Percentiles rank a stretch among this genome's conserved stretches.
Conservation (phyloP, 2,797 vertebrate genomes). For the Anguilla anguilla region DNA sequence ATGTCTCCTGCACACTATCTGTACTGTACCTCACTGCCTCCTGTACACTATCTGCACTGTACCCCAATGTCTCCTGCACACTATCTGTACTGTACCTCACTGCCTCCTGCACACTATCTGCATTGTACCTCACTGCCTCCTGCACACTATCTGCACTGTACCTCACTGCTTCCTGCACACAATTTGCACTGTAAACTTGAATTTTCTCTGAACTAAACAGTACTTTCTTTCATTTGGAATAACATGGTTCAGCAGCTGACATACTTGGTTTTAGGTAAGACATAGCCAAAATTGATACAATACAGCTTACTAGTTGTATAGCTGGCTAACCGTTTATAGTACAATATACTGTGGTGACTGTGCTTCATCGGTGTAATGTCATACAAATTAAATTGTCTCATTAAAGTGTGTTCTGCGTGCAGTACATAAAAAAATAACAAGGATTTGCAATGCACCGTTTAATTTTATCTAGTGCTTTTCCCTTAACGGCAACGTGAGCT, state of each 20-base stretch:
- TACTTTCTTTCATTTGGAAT: background rate
- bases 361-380: background rate
- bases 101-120: background rate
- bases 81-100: background rate
- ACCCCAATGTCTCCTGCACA: too few relatives aligned
- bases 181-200: too few relatives aligned
- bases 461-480: background rate
- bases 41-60: too few relatives aligned
- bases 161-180: background rate
- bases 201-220: too few relatives aligned
- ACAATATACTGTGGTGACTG: background rate
- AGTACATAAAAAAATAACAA: background rate
- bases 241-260: background rate
- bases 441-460: background rate
- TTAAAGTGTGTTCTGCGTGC: background rate
- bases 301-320: background rate
- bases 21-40: background rate
- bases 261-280: background rate
- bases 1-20: background rate
- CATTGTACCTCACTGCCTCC: background rate
- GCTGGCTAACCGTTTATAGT: background rate
- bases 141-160: background rate
- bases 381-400: background rate
- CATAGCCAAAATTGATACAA: too few relatives aligned
- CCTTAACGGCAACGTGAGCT: slow-evolving; percentile 1